Evolutionary conservation across 1,140 invertebrate species (phyloP).

Genomic region (Metaphire vulgaris): DNA sequence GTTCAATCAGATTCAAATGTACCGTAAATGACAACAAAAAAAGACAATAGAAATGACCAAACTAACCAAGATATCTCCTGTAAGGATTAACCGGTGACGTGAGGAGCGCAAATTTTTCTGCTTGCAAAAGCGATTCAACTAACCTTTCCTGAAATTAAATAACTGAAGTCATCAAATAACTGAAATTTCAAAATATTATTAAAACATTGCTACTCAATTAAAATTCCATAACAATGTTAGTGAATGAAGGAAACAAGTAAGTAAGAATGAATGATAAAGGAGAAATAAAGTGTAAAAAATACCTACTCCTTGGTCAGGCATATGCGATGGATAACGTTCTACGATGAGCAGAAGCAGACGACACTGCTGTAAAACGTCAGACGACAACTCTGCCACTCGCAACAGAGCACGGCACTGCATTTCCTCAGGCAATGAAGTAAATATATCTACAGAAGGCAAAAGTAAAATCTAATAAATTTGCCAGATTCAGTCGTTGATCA

Average conservation of each 20-base stretch:
- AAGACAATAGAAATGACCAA: no score
- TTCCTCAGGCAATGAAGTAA: neutral
- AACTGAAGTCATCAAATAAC: neutral
- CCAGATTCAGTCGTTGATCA: neutral
- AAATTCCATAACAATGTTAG: no score
- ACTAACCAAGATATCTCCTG: neutral
- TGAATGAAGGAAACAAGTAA: no score
- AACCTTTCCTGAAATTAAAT: neutral
- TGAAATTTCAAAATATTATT: no score
- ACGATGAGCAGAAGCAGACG: neutral
- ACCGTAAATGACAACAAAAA: no score
- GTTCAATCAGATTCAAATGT: no score
- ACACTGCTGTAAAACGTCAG: neutral
- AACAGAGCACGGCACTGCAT: neutral
- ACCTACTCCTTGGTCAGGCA: neutral
- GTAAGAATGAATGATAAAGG: no score
- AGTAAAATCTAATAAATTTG: neutral
- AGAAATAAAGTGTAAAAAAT: no score
- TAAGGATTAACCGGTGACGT: neutral
- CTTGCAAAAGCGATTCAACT: neutral
- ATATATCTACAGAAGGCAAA: neutral
- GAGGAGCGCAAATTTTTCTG: neutral
- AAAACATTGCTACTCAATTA: no score
- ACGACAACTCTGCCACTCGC: neutral
- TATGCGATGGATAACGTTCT: neutral